A percentile compares a stretch with the other conserved stretches of the same genome.
Evolutionary conservation across 2,113 vertebrate genomes (phyloP).

Genomic region (Tyto alba): DNA sequence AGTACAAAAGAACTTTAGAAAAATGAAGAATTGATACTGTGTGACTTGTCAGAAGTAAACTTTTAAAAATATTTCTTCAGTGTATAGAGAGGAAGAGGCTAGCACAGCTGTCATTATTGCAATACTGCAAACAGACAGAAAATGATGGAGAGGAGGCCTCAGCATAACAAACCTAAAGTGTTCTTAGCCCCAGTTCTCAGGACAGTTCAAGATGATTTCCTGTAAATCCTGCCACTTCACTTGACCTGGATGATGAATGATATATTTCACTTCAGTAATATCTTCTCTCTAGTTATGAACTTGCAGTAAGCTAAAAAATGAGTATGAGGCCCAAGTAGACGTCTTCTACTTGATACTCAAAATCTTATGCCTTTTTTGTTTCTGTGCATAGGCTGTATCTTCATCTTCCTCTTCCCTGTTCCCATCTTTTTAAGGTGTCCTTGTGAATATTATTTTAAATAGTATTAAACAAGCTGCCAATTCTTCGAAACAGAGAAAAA

Average conservation of each 20-base stretch:
- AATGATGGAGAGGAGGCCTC: background rate
- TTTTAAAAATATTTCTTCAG: background rate
- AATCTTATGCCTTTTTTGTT: background rate
- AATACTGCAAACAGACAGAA: background rate
- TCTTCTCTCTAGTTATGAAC: background rate
- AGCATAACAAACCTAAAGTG: background rate
- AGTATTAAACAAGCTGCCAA: conserved; percentile 74
- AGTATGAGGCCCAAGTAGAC: background rate
- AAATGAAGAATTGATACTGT: background rate
- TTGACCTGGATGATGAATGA: background rate
- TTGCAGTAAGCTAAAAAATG: background rate
- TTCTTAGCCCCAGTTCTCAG: background rate
- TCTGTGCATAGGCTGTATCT: background rate
- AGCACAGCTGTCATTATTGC: background rate
- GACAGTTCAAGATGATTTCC: background rate
- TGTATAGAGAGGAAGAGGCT: background rate
- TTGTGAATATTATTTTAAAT: conserved; percentile 79
- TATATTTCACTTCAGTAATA: background rate
- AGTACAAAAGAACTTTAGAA: background rate
- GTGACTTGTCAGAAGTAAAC: background rate
- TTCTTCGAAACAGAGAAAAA: conserved; percentile 67
- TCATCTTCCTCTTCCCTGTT: background rate
- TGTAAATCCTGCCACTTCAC: background rate
- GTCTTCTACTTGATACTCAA: background rate
- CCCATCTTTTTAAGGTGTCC: conserved; percentile 74